phyloP scores from a whole-genome alignment of 53 echinoderm and acorn worm genomes.

The Astropecten irregularis region DNA sequence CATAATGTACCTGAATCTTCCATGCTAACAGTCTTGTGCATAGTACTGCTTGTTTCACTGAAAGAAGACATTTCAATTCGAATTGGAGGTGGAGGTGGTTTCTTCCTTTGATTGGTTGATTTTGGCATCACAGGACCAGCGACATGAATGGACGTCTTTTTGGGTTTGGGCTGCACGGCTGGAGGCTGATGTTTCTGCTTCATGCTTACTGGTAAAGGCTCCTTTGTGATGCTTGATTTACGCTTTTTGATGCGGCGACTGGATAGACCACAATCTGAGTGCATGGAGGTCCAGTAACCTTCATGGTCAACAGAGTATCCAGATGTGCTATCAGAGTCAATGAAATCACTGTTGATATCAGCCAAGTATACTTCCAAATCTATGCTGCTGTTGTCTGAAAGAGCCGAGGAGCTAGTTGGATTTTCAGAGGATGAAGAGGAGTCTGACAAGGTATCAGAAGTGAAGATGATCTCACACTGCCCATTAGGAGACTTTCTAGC shows the following conservation, averaged over 20 bases:
- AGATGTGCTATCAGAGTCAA: constrained; percentile 85
- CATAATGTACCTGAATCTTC: constrained; percentile 18
- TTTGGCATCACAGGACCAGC: constrained; percentile 18
- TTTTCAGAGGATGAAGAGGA: constrained; percentile 89
- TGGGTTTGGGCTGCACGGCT: constrained; percentile 22
- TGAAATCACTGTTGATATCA: constrained; percentile 73
- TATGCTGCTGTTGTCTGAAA: constrained; percentile 84
- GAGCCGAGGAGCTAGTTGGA: constrained; percentile 68
- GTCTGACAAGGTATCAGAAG: constrained; percentile 71
- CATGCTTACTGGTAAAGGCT: constrained; percentile 12
- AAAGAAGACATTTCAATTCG: constrained; percentile 4
- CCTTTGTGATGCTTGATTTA: constrained; percentile 15
- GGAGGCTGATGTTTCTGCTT: background rate
- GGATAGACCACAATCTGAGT: constrained; percentile 93
- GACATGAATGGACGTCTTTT: constrained; percentile 34
- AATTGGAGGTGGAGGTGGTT: constrained; percentile 34
- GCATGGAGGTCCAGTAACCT: constrained; percentile 99
- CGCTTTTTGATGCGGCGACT: constrained; percentile 47
- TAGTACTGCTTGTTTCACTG: background rate
- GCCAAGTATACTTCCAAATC: constrained; percentile 93
- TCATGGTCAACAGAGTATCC: constrained; percentile 91
- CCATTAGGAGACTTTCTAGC: constrained; percentile 48
- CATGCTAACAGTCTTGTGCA: background rate
- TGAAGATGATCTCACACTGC: constrained; percentile 63
- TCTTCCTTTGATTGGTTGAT: constrained; percentile 28